Base-by-base conservation (phyloP, 2,797 vertebrate species). In the Falco peregrinus region DNA sequence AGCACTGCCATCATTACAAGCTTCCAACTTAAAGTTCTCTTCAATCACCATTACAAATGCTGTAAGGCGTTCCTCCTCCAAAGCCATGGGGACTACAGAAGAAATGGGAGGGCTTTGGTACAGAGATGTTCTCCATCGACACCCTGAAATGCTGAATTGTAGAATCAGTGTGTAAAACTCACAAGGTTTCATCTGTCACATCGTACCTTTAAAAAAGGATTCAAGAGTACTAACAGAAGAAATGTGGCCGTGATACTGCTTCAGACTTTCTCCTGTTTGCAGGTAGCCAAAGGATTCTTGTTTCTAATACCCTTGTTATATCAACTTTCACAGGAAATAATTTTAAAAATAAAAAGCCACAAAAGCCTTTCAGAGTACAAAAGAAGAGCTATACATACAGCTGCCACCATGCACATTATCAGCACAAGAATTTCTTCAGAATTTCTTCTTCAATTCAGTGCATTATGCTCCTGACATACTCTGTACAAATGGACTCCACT, bases 401-500 rank as follows among this genome's bases (percentile, higher is more conserved):
- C 37, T 86, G 29, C 50, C 18, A 47, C 25, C 41, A 37, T 31
- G 41, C 65, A 69, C 83, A 70, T 83, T 86, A 94, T 29, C 65
- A 82, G 83, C 90, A 76, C 60, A 95, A 96, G 80, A 64, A 76
- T 85, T 87, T 96, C 74, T 84, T 93, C 94, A 96, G 81, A 64
- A 76, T 87, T 87, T 96, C 74, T 84, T 93, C 39, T 31, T 78
- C 74, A 73, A 82, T 87, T 96, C 68, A 60, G 35, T 50, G 35
- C 50, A 87, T 84, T 95, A 91, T 92, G 80, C 45, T 59, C 37
- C 48, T 91, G 78, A 89, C 13, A 61, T 17, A 39, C 71, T 60
- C 82, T 80, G 96, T 96, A 94, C 88, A 97, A 97, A 97, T 78
- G 97, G 79, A 95, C n/a, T 94, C 28, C 12, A 12, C 47, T 87